Evolutionary conservation across 2,113 vertebrate genomes (phyloP), one percentile per base, ranked within the genome.

Genomic region (Silurus meridionalis): DNA sequence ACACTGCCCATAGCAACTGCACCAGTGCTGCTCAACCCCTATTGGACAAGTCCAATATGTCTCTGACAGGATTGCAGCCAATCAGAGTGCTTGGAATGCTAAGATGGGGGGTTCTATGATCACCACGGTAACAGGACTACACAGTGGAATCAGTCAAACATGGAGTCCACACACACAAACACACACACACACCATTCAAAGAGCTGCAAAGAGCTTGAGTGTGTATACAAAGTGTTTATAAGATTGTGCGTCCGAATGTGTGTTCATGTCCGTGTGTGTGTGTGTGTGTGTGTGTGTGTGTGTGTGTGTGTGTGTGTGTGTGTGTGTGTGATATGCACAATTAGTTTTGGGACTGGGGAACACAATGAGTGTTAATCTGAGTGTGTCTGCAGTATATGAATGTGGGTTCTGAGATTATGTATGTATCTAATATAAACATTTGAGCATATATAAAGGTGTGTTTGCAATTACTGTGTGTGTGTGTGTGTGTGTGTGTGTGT

Each of bases 1-100:
- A 89, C 37, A 91, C 90, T 88, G 92, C 90, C 93, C 94, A 91
- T 95, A 95, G 95, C 94, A 95, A 95, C 95, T 95, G 92, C 90
- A 80, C 84, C 83, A 23, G 82, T 86, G 88, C 90, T 89, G 87
- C 85, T 53, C 72, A 69, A 86, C 90, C 52, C 63, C 89, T 63
- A 95, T 95, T 95, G 95, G 95, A 88, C 88, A 89, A 85, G 80
- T 52, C 78, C 85, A 88, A 61, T 82, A 66, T 52, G 66, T 83
- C 88, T 92, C 90, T 92, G 92, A 93, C 90, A 91, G 61, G 87
- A 72, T 89, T 87, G 89, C 82, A 92, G 89, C 95, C 95, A 95
- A 95, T 95, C 92, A 91, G 91, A 72, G 67, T 58, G 84, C 88
- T 71, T 89, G 89, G 92, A 90, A 90, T 90, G 93, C 93, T 94